A percentile compares a stretch with the other conserved stretches of the same genome.
phyloP scores from a whole-genome alignment of 2,113 vertebrate species.

The Pampusana beccarii region DNA sequence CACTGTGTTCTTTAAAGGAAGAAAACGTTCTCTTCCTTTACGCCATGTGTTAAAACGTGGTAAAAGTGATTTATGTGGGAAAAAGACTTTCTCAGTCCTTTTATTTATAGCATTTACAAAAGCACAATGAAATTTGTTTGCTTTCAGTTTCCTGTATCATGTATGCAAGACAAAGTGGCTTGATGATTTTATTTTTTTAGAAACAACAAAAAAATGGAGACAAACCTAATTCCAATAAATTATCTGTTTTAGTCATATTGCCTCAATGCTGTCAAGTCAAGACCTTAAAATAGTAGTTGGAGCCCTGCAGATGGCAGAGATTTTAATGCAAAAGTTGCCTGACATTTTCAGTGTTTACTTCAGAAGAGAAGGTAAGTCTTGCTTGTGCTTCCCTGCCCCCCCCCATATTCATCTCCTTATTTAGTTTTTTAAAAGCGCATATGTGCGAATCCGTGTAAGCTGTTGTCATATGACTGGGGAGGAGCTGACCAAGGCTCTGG shows the following conservation, averaged over 20 bases:
- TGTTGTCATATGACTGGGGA: neutral
- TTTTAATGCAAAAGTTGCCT: conserved; percentile 98
- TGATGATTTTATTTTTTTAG: neutral
- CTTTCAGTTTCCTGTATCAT: neutral
- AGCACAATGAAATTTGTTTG: neutral
- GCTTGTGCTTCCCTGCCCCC: neutral
- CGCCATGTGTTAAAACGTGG: neutral
- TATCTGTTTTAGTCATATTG: conserved; percentile 91
- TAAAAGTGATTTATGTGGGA: neutral
- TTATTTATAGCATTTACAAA: neutral
- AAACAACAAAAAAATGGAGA: neutral
- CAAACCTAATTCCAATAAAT: conserved; percentile 12
- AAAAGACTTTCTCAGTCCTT: neutral
- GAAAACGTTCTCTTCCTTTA: neutral
- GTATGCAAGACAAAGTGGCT: neutral
- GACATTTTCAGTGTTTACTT: conserved; percentile 99
- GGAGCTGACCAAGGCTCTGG: neutral
- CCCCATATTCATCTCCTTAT: neutral
- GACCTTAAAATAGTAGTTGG: conserved; percentile 99
- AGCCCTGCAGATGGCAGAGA: conserved; percentile 99
- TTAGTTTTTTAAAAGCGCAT: neutral
- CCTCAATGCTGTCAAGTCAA: conserved; percentile 99
- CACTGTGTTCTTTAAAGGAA: neutral
- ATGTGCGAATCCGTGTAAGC: neutral
- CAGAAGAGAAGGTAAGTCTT: conserved; percentile 93